These are phyloP conservation scores for Tretioscincus oriximinensis DNA, from an alignment of 2,113 vertebrate species.

Conservation along the genomic window DNA sequence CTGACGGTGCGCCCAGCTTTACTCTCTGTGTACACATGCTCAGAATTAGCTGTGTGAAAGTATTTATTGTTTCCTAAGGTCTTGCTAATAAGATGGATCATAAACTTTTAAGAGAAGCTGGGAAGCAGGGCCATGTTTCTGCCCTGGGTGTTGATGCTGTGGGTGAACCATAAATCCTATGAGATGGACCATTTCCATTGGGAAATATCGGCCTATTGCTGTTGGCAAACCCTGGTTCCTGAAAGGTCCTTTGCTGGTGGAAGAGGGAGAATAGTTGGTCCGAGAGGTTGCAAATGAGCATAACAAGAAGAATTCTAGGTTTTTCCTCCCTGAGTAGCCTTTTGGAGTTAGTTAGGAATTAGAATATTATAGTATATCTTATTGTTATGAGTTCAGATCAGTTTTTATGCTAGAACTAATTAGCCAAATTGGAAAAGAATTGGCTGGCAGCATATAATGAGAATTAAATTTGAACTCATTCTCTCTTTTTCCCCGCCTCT, in stretches of 20 bases:
- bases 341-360: not conserved
- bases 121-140: not conserved
- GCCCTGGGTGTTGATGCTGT: not conserved
- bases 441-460: not conserved
- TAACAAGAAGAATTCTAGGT: too few relatives aligned
- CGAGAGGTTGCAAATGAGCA: not conserved
- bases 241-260: not conserved
- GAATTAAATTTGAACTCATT: not conserved
- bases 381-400: not conserved
- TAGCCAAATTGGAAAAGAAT: not conserved
- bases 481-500: too few relatives aligned
- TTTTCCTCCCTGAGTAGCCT: not conserved
- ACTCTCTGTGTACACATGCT: constrained; percentile 48
- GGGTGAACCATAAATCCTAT: not conserved
- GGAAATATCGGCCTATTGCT: not conserved
- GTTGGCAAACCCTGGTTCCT: not conserved
- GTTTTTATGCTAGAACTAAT: not conserved
- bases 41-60: constrained; percentile 48
- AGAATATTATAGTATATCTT: not conserved
- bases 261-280: not conserved
- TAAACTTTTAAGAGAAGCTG: constrained; percentile 19
- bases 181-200: not conserved
- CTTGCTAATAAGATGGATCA: constrained; percentile 45
- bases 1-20: constrained; percentile 44
- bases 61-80: constrained; percentile 48